Percentiles rank a stretch among this genome's conserved stretches.
Evolutionary conservation across 1,140 invertebrate genomes (phyloP).

Genomic region (Cataglyphis hispanica): DNA sequence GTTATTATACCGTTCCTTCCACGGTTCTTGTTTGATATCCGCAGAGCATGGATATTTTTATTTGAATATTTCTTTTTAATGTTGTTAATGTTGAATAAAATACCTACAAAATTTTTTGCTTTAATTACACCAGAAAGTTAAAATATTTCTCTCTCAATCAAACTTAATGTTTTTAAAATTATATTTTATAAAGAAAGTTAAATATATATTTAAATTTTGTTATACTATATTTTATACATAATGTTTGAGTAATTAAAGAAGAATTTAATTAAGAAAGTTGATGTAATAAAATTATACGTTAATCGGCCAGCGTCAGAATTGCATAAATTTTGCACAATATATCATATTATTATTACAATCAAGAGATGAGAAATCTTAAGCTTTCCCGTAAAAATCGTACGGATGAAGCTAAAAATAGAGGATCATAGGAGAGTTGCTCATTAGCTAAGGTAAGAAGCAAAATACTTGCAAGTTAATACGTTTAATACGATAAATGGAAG

Average conservation of each 20-base stretch:
- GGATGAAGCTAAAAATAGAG: conserved; percentile 47
- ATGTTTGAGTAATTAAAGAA: neutral
- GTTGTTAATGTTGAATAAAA: neutral
- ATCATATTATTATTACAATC: conserved; percentile 31
- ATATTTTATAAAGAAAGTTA: neutral
- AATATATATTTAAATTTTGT: neutral
- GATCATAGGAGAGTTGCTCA: conserved; percentile 58
- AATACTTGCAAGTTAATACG: conserved; percentile 54
- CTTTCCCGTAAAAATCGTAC: neutral
- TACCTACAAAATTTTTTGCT: neutral
- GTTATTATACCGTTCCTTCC: conserved; percentile 2
- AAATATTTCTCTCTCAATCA: neutral
- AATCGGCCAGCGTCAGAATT: conserved; percentile 53
- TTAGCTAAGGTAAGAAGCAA: conserved; percentile 58
- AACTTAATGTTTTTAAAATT: neutral
- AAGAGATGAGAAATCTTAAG: conserved; percentile 29
- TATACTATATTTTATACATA: neutral
- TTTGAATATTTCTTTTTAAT: neutral
- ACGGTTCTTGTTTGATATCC: neutral
- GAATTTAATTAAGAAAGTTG: neutral
- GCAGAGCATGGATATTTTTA: neutral
- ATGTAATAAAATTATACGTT: conserved; percentile 29
- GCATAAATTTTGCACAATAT: conserved; percentile 38
- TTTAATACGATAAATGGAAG: conserved; percentile 54
- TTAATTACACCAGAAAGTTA: neutral